A percentile compares a stretch with the other conserved stretches of the same genome.
phyloP scores from a whole-genome alignment of 2,888 invertebrate genomes.

The Tinea semifulvella region DNA sequence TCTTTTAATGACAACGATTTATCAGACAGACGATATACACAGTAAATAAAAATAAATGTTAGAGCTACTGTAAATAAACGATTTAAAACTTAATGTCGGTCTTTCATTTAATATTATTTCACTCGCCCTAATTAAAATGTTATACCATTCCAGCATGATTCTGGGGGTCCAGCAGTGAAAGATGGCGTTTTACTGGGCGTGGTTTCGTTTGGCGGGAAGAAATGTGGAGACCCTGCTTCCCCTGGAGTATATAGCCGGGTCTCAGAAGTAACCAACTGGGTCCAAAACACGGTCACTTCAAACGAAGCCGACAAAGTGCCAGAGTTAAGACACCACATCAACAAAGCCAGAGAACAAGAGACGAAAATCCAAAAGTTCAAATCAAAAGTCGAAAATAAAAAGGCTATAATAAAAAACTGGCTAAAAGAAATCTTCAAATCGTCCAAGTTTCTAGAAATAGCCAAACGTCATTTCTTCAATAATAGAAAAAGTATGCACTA shows the following conservation, averaged over 20 bases:
- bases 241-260: conserved; percentile 54
- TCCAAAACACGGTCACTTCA: conserved; percentile 32
- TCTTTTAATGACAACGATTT: too few species aligned
- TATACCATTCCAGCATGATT: conserved; percentile 47
- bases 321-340: conserved; percentile 41
- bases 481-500: conserved; percentile 36
- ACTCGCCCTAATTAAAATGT: too few species aligned
- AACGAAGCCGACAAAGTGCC: conserved; percentile 41
- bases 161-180: conserved; percentile 52
- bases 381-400: conserved; percentile 49
- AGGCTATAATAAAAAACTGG: conserved; percentile 53
- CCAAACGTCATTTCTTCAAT: conserved; percentile 43
- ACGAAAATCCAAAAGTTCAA: conserved; percentile 49
- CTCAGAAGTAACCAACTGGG: conserved; percentile 32
- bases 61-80: too few species aligned
- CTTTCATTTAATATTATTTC: too few species aligned
- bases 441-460: conserved; percentile 42
- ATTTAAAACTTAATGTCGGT: too few species aligned
- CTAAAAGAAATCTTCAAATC: conserved; percentile 47
- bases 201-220: conserved; percentile 54
- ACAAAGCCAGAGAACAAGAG: conserved; percentile 41
- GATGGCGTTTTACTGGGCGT: conserved; percentile 51
- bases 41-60: too few species aligned
- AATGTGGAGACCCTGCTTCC: conserved; percentile 54
- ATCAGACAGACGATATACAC: too few species aligned